Percentiles rank a stretch among this genome's conserved stretches.
Evolutionary conservation across 1,140 invertebrate genomes (phyloP).

Genomic region (Neodiprion virginianus): DNA sequence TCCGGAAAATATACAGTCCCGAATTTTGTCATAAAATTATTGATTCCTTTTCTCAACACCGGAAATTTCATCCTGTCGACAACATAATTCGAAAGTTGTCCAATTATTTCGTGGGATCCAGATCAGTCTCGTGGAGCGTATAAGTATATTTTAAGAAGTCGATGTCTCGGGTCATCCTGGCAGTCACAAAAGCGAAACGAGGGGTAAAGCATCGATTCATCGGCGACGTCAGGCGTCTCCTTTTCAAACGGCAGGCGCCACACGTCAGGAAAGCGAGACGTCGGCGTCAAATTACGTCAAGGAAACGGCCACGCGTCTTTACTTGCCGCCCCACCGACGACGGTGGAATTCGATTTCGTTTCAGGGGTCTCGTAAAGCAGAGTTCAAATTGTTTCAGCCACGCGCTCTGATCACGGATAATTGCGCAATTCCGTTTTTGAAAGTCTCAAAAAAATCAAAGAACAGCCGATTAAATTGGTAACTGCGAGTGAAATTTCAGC

Average conservation of each 20-base stretch:
- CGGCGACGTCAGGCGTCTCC: not conserved
- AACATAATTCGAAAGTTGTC: no score
- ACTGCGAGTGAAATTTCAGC: no score
- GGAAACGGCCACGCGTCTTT: not conserved
- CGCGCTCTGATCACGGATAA: not conserved
- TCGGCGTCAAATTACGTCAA: not conserved
- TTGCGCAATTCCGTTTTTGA: not conserved
- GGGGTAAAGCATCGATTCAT: not conserved
- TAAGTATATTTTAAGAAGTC: no score
- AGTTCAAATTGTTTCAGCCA: not conserved
- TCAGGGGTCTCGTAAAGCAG: not conserved
- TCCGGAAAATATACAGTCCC: no score
- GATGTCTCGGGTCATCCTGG: no score
- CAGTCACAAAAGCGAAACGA: not conserved
- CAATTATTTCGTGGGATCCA: no score
- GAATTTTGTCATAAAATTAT: no score
- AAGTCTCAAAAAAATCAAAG: no score
- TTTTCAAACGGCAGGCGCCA: not conserved
- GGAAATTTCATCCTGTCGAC: no score
- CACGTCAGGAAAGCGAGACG: not conserved
- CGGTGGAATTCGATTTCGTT: constrained; percentile 6
- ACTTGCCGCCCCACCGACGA: not conserved
- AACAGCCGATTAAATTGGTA: no score
- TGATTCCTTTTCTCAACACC: no score
- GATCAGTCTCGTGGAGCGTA: no score